Conservation (phyloP, 2,113 vertebrate species). For the Taurulus bubalis region DNA sequence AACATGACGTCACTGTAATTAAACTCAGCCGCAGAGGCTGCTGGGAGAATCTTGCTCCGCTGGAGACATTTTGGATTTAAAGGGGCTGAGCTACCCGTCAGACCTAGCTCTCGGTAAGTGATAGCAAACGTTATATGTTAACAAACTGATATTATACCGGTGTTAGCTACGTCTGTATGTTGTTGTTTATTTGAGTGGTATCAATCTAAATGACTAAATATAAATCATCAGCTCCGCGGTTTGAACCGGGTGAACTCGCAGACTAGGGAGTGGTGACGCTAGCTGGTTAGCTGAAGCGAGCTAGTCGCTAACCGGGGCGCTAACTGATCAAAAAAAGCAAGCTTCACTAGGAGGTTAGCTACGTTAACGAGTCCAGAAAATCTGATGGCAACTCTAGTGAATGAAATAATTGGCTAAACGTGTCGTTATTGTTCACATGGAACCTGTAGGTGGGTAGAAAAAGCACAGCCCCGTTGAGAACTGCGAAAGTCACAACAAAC, state of each 20-base stretch:
- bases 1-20: conserved; percentile 70
- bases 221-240: neutral
- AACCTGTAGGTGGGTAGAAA: neutral
- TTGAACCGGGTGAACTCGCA: neutral
- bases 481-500: conserved; percentile 1
- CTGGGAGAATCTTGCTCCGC: conserved; percentile 60
- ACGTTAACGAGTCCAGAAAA: neutral
- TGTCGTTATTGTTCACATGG: neutral
- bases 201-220: accelerated
- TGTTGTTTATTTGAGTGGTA: accelerated
- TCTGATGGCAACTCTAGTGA: neutral
- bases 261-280: conserved; percentile 78
- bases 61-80: conserved; percentile 84
- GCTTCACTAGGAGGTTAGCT: neutral
- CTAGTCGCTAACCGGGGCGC: conserved; percentile 8
- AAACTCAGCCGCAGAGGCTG: conserved; percentile 50
- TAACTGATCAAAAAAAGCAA: conserved; percentile 11
- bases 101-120: conserved; percentile 76
- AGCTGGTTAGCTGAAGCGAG: conserved; percentile 60
- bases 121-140: conserved; percentile 6
- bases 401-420: accelerated
- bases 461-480: neutral
- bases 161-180: accelerated
- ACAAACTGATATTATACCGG: accelerated
- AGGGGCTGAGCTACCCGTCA: conserved; percentile 73